A percentile compares a stretch with the other conserved stretches of the same genome.
Evolutionary conservation across 2,888 invertebrate species (phyloP).

Genomic region (Dilophus febrilis): DNA sequence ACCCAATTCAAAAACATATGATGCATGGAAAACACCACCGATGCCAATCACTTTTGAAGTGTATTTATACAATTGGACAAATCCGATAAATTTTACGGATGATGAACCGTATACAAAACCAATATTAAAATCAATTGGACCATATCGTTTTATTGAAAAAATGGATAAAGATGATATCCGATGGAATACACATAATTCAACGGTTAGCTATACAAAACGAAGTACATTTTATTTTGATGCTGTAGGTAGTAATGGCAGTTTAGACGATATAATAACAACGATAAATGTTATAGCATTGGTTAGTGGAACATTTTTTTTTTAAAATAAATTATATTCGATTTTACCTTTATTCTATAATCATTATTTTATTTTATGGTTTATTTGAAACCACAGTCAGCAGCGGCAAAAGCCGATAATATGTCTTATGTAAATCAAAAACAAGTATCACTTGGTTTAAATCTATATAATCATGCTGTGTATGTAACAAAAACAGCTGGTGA

Average conservation of each 20-base stretch:
- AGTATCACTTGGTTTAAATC: constrained; percentile 40
- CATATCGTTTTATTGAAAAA: constrained; percentile 48
- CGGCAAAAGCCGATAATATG: constrained; percentile 36
- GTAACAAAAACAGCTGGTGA: constrained; percentile 48
- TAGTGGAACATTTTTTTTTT: constrained; percentile 31
- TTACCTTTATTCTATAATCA: too few relatives aligned
- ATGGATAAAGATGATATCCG: constrained; percentile 53
- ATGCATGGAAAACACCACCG: constrained; percentile 51
- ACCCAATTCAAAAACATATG: constrained; percentile 41
- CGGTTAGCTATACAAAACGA: constrained; percentile 51
- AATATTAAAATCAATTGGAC: constrained; percentile 38
- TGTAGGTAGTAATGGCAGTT: constrained; percentile 44
- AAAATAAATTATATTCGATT: too few relatives aligned
- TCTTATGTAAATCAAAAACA: constrained; percentile 37
- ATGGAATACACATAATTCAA: constrained; percentile 52
- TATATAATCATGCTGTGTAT: constrained; percentile 37
- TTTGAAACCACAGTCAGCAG: constrained; percentile 29
- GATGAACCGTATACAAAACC: constrained; percentile 33
- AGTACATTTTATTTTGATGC: constrained; percentile 54
- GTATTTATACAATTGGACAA: constrained; percentile 67
- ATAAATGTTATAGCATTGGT: constrained; percentile 67
- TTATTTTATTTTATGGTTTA: not conserved
- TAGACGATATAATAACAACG: constrained; percentile 51
- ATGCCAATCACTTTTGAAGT: constrained; percentile 47
- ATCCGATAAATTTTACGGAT: constrained; percentile 44